Conservation (phyloP, 2,797 vertebrate genomes). For the Acridotheres tristis region DNA sequence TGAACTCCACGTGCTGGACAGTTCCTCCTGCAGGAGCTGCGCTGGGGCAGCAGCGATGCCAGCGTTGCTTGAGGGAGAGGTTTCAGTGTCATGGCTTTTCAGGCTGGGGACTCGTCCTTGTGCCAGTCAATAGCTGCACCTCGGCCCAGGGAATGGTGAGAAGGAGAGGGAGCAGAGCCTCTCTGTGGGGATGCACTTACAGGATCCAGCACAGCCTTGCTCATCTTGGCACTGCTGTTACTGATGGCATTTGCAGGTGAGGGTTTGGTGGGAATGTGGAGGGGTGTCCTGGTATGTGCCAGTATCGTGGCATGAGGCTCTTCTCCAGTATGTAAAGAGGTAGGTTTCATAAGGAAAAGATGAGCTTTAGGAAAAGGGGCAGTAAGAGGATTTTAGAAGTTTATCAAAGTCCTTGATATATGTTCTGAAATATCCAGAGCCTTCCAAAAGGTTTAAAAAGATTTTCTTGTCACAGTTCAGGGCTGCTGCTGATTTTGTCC, state of each 20-base stretch:
- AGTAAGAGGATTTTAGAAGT: background rate
- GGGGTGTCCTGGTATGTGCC: background rate
- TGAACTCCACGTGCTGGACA: background rate
- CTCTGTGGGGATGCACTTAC: background rate
- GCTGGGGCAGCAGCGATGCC: background rate
- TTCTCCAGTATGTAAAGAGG: background rate
- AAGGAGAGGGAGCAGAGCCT: background rate
- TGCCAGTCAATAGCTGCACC: fast-evolving
- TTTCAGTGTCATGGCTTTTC: background rate
- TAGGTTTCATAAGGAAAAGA: background rate
- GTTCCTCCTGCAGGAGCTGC: background rate
- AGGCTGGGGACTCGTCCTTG: background rate
- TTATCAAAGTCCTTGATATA: background rate
- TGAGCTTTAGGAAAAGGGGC: background rate
- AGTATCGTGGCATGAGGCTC: fast-evolving
- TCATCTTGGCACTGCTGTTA: background rate
- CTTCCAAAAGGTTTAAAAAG: background rate
- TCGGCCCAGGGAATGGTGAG: background rate
- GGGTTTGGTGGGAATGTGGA: background rate
- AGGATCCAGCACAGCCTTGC: background rate
- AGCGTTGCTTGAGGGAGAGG: fast-evolving
- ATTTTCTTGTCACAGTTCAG: background rate
- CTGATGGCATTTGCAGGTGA: fast-evolving
- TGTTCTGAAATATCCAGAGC: background rate
- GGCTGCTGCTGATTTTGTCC: background rate